Evolutionary conservation across 2,113 vertebrate species (phyloP), one percentile per base, ranked within the genome.

Genomic region (Alligator sinensis): DNA sequence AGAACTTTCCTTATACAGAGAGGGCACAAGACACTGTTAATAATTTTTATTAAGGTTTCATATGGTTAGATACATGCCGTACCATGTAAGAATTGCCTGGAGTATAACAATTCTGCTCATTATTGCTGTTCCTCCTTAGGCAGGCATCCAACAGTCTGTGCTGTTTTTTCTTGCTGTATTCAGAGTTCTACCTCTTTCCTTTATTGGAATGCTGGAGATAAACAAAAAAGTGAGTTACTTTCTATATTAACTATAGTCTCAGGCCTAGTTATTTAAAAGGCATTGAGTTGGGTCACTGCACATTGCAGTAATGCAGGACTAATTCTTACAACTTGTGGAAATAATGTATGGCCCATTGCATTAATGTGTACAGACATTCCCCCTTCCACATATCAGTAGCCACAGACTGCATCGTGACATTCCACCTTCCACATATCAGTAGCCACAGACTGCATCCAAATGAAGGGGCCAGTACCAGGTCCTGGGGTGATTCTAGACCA

Each of bases 151-250:
- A 63, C 98, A 98, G 63, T 97, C 97, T 77, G 97, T 98, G 76
- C 94, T 99, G 84, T 98, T 99, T 96, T 98, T 98, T 96, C 95
- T 99, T 84, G 99, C 99, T 58, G 97, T 99, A 63, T 99, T 99
- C 95, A 97, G 93, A 88, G 98, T 99, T 87, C 98, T 99, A 87
- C 99, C 99, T 74, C 98, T 99, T 91, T 97, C 98, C 84, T 97
- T 99, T 92, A 96, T 99, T 86, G 99, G 99, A 82, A 97, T 99
- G 97, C 92, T 99, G 89, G 99, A 99, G 96, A 99, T 99, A 95
- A 99, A 97, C 93, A 99, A 98, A 98, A 98, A 97, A 91, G 99
- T 99, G 97, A 91, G 87, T 80, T 88, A 58, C 77, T 90, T 96
- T 81, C 64, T 92, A 11, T 95, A 4, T 91, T 93, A 91, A 89